Percentiles rank a stretch among this genome's conserved stretches.
Evolutionary conservation across 92 coral and sea anemone species (phyloP).

Genomic region (Parazoanthus atlanticus): DNA sequence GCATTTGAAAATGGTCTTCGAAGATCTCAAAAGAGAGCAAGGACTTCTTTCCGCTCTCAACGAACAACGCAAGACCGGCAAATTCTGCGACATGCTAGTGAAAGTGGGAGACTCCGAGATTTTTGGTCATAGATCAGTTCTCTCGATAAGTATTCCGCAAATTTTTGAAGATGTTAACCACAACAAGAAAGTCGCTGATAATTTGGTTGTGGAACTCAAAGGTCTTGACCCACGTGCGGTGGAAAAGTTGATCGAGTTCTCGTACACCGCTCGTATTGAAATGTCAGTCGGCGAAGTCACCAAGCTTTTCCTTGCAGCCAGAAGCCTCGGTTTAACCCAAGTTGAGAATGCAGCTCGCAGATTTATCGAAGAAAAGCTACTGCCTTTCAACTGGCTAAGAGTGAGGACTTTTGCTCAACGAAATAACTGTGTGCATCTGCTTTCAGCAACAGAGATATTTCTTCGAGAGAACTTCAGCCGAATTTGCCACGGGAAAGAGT

Average conservation of each 20-base stretch:
- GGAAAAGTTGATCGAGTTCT: conserved; percentile 80
- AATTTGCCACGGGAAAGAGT: conserved; percentile 84
- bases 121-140: conserved; percentile 79
- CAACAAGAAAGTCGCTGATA: conserved; percentile 50
- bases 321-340: conserved; percentile 70
- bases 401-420: conserved; percentile 74
- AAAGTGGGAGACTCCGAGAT: conserved; percentile 77
- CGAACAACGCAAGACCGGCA: conserved; percentile 72
- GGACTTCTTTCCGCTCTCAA: conserved; percentile 62
- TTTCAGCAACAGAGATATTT: conserved; percentile 78
- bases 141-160: conserved; percentile 80
- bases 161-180: conserved; percentile 56
- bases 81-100: conserved; percentile 75
- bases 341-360: conserved; percentile 66
- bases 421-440: conserved; percentile 60
- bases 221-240: conserved; percentile 86
- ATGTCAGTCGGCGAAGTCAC: conserved; percentile 65
- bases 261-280: conserved; percentile 76
- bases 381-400: conserved; percentile 79
- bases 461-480: conserved; percentile 70
- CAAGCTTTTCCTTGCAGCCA: conserved; percentile 74
- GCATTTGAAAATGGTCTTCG: conserved; percentile 45
- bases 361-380: conserved; percentile 69
- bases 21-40: conserved; percentile 51
- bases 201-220: conserved; percentile 61